Evolutionary conservation across 2,113 vertebrate species (phyloP), one percentile per base, ranked within the genome.

Genomic region (Serilophus lunatus): DNA sequence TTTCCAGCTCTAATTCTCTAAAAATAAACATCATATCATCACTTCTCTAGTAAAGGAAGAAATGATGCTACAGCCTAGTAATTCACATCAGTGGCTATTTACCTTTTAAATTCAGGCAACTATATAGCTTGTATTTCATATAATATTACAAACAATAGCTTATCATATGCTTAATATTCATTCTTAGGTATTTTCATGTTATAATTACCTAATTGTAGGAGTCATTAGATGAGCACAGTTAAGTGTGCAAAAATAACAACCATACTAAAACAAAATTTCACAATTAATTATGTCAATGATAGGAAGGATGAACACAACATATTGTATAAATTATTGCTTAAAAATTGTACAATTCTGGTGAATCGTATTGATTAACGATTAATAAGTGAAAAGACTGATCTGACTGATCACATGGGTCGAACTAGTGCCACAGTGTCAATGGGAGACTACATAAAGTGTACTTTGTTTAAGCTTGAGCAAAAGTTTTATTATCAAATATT

Each of bases 171-270:
- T 36, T 94, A 87, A 88, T 95, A 96, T 70, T 91, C 29, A 86
- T 72, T 71, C 54, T 84, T 94, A 94, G 94, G 92, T 92, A 86
- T 95, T 94, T 96, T 93, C 28, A 61, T 90, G 78, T 83, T 95
- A 92, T 64, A 87, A 81, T 88, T 86, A 94, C 91, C 71, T 80
- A 86, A 95, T 90, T 90, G 60, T 56, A 83, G 75, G 90, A 86
- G 54, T 94, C 81, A 96, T 95, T 97, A 96, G 68, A 90, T 96
- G 90, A 96, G 77, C 94, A 82, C 59, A 85, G 60, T 81, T 40
- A 95, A 95, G 92, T 80, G 65, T 95, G 88, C 75, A 96, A 96
- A 95, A 93, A 72, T 61, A 97, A 96, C 65, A 95, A 91, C 82
- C 76, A 90, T 88, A 88, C 54, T 92, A 96, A 97, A 97, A 93